phyloP scores from a whole-genome alignment of 1,140 invertebrate species.

The Druon quercuslanigerum region DNA sequence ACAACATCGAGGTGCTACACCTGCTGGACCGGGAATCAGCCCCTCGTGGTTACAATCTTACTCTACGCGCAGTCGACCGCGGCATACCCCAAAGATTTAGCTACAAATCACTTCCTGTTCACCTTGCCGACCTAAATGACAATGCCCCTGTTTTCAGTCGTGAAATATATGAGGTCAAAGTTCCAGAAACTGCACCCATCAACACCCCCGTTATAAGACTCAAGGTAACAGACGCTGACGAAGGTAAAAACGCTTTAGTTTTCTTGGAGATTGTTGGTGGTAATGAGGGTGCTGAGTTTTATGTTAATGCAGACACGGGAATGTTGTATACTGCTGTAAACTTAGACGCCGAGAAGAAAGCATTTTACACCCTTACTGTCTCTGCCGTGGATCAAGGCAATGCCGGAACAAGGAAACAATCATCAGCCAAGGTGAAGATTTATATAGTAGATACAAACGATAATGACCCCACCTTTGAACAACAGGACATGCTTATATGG shows the following conservation, averaged over 20 bases:
- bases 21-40: conserved; percentile 85
- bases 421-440: conserved; percentile 92
- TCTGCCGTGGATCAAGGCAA: conserved; percentile 93
- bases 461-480: conserved; percentile 92
- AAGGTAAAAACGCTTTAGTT: conserved; percentile 88
- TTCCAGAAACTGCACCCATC: conserved; percentile 91
- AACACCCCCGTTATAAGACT: conserved; percentile 91
- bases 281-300: conserved; percentile 92
- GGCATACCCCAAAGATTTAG: conserved; percentile 86
- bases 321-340: conserved; percentile 89
- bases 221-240: conserved; percentile 89
- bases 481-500: conserved; percentile 79
- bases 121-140: conserved; percentile 88
- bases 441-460: conserved; percentile 93
- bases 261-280: conserved; percentile 93
- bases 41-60: conserved; percentile 89
- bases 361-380: conserved; percentile 93
- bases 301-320: conserved; percentile 90
- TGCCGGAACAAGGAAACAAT: conserved; percentile 87
- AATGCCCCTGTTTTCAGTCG: conserved; percentile 92
- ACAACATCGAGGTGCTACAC: conserved; percentile 85
- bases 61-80: conserved; percentile 88
- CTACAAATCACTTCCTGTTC: conserved; percentile 85
- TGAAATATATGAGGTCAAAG: conserved; percentile 90
- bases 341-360: conserved; percentile 92